These are phyloP conservation scores for Lepus europaeus DNA, from an alignment of 2,113 vertebrate species.

Conservation along the genomic window DNA sequence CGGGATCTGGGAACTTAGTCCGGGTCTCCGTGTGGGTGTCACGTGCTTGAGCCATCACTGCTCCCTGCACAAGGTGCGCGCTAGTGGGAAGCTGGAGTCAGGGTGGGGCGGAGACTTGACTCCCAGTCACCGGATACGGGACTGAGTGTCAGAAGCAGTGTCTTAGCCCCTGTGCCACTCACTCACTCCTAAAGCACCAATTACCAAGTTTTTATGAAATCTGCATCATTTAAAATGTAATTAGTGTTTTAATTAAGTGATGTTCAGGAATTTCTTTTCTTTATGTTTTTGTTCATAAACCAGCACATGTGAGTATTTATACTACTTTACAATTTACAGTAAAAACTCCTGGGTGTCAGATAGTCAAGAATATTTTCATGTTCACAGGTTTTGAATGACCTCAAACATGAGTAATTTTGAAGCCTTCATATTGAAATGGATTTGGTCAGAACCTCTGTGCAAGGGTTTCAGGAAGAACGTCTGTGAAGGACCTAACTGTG, in stretches of 20 bases:
- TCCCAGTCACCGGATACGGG: no score
- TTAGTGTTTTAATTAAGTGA: neutral
- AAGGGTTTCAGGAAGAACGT: neutral
- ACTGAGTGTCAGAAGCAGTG: no score
- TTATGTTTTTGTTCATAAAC: conserved; percentile 16
- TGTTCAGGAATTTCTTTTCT: neutral
- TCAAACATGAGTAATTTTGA: neutral
- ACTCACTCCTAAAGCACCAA: no score
- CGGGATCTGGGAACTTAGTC: no score
- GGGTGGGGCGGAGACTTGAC: no score
- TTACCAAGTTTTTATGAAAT: neutral
- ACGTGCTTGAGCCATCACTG: no score
- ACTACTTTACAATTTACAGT: neutral
- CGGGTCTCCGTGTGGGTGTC: no score
- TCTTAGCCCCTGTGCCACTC: no score
- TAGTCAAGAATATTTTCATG: conserved; percentile 33
- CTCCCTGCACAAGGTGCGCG: no score
- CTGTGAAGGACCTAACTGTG: neutral
- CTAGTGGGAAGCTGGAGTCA: no score
- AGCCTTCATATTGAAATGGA: neutral
- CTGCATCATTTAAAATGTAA: neutral
- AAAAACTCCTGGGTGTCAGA: neutral
- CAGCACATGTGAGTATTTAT: neutral
- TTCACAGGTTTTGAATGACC: conserved; percentile 14
- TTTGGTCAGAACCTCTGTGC: neutral